A percentile compares a stretch with the other conserved stretches of the same genome.
Conservation (phyloP, 2,888 invertebrate species). For the Watsonalla binaria region DNA sequence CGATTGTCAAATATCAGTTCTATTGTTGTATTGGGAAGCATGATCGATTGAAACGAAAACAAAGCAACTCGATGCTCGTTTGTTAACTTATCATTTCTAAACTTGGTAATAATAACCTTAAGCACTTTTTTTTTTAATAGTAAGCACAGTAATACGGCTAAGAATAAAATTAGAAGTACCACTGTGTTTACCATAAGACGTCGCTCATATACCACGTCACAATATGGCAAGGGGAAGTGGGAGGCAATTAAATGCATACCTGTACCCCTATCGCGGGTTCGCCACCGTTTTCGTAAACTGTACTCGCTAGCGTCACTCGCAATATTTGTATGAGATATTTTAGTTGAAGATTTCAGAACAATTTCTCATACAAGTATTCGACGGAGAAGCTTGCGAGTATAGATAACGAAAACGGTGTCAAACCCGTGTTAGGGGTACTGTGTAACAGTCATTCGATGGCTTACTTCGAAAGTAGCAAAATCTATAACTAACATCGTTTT, state of each 20-base stretch:
- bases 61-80: conserved; percentile 52
- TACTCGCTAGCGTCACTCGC: too few species aligned
- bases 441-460: not conserved
- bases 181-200: conserved; percentile 35
- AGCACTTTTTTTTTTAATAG: conserved; percentile 53
- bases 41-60: conserved; percentile 52
- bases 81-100: conserved; percentile 41
- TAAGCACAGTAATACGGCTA: conserved; percentile 28
- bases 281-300: too few species aligned
- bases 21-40: conserved; percentile 48
- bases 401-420: too few species aligned
- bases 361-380: too few species aligned
- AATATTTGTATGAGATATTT: too few species aligned
- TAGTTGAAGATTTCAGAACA: too few species aligned
- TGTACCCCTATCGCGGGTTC: too few species aligned
- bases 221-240: not conserved
- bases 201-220: not conserved
- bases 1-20: conserved; percentile 16
- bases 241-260: not conserved
- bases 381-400: too few species aligned
- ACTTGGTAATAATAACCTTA: conserved; percentile 59
- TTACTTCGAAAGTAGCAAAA: too few species aligned
- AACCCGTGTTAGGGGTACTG: too few species aligned
- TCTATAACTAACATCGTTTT: too few species aligned
- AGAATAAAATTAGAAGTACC: conserved; percentile 23